Evolutionary conservation across 2,888 invertebrate genomes (phyloP).

Genomic region (Heliconius sara): DNA sequence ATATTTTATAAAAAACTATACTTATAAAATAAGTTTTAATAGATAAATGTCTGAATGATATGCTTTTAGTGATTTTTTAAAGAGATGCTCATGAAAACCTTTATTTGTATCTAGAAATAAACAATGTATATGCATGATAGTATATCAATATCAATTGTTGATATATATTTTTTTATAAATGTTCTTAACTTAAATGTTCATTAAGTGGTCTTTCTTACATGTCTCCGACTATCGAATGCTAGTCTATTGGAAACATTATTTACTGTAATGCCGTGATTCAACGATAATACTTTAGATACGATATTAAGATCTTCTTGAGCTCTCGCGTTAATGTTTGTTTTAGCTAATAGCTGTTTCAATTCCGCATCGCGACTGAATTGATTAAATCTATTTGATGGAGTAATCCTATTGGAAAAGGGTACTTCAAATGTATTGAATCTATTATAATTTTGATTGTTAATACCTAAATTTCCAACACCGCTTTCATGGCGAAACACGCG

Average conservation of each 20-base stretch:
- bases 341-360: conserved; percentile 86
- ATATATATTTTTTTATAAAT: not conserved
- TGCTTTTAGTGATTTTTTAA: not conserved
- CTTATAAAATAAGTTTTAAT: not conserved
- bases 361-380: conserved; percentile 79
- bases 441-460: conserved; percentile 75
- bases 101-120: not conserved
- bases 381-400: conserved; percentile 67
- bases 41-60: not conserved
- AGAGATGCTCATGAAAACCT: not conserved
- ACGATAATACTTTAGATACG: conserved; percentile 90
- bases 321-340: conserved; percentile 86
- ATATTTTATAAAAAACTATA: not conserved
- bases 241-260: conserved; percentile 73
- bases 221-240: conserved; percentile 74
- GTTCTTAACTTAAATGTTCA: not conserved
- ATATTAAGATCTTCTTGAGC: conserved; percentile 90
- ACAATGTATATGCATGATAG: not conserved
- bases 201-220: conserved; percentile 58
- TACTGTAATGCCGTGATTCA: conserved; percentile 88
- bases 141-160: no score
- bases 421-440: conserved; percentile 69
- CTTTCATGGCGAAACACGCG: conserved; percentile 84
- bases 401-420: conserved; percentile 64
- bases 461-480: conserved; percentile 86